phyloP scores from a whole-genome alignment of 2,797 vertebrate genomes.

The Crocidura indochinensis region DNA sequence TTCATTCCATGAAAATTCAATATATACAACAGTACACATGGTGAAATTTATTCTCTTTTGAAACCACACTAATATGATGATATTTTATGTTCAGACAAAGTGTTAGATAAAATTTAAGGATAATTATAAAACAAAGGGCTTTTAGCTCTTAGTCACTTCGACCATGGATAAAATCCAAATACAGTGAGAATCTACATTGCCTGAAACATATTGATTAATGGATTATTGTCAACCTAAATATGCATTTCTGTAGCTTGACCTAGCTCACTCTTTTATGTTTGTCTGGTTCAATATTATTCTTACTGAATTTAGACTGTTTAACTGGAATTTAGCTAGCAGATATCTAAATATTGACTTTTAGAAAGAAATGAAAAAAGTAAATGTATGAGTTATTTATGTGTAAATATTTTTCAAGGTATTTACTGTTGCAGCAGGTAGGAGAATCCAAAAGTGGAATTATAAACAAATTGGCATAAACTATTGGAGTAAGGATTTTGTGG shows the following conservation, averaged over 20 bases:
- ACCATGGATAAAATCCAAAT: constrained; percentile 32
- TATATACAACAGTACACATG: not conserved
- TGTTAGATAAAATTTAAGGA: not conserved
- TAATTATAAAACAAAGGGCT: constrained; percentile 39
- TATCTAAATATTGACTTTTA: constrained; percentile 28
- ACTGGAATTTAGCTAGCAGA: constrained; percentile 3
- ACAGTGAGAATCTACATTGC: not conserved
- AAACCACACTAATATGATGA: constrained; percentile 8
- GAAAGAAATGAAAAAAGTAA: not conserved
- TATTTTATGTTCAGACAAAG: not conserved
- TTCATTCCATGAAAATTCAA: constrained; percentile 31
- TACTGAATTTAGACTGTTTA: constrained; percentile 50
- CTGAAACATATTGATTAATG: constrained; percentile 12
- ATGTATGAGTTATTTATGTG: not conserved
- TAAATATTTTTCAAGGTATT: not conserved
- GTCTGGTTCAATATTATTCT: constrained; percentile 27
- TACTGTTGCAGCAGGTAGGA: not conserved
- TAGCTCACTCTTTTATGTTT: not conserved
- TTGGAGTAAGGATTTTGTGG: not conserved
- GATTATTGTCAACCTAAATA: not conserved
- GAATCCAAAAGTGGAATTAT: not conserved
- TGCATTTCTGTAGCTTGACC: not conserved
- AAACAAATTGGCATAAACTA: not conserved
- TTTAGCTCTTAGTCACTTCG: constrained; percentile 1
- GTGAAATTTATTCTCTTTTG: not conserved